Evolutionary conservation across 2,888 invertebrate species (phyloP).

Genomic region (Euproctis similis): DNA sequence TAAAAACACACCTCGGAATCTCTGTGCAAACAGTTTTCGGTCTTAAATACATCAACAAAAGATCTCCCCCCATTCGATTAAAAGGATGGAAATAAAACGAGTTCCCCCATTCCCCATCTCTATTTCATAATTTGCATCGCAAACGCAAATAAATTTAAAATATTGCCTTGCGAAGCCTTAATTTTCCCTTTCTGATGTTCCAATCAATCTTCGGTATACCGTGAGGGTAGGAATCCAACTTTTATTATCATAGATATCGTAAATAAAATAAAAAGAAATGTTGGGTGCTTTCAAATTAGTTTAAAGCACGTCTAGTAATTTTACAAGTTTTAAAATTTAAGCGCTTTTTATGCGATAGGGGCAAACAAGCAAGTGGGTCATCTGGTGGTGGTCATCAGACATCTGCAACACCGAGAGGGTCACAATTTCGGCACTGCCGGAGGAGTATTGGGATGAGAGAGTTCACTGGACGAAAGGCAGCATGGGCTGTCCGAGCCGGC

Average conservation of each 20-base stretch:
- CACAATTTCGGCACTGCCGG: no score
- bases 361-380: no score
- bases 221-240: conserved; percentile 22
- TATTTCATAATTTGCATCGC: conserved; percentile 73
- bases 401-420: no score
- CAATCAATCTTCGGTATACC: conserved; percentile 46
- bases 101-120: conserved; percentile 51
- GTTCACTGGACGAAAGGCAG: no score
- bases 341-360: no score
- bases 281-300: no score
- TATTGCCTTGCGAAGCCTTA: conserved; percentile 60
- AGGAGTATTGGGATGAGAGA: no score
- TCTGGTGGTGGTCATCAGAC: no score
- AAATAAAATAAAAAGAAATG: no score
- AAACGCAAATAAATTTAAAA: conserved; percentile 73
- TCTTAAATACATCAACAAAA: conserved; percentile 48
- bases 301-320: no score
- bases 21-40: conserved; percentile 54
- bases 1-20: conserved; percentile 28
- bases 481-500: no score
- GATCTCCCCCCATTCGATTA: conserved; percentile 65
- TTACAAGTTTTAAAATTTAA: no score
- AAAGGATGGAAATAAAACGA: conserved; percentile 49
- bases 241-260: conserved; percentile 7
- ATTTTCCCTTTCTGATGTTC: conserved; percentile 55